Base-by-base conservation (phyloP, 2,888 invertebrate genomes). In the Leucoma salicis region DNA sequence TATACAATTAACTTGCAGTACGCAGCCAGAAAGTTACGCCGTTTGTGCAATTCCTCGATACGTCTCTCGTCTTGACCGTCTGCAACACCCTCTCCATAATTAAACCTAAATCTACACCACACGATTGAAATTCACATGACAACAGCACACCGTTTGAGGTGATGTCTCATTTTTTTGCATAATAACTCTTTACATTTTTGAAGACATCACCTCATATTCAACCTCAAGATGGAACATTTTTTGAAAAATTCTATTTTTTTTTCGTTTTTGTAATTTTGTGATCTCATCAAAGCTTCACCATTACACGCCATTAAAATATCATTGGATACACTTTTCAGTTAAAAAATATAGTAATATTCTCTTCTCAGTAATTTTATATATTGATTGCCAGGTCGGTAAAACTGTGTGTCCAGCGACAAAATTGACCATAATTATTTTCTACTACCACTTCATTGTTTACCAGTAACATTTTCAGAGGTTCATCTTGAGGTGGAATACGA, bases 1-100 rank as follows among this genome's bases (percentile, higher is more conserved):
- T 99, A 99, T 38, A 99, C 97, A 64, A 99, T 95, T 35, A 99
- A 91, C 88, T 99, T 99, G 90, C 98, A 99, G 85, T 97, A 99
- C 13, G 97, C 96, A 1, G 99, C 98, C 51, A 99, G 91, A 80
- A 98, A 97, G 82, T 98, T 99, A 57, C 99, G 92, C 44, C 98
- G 93, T 82, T 98, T 99, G 89, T 99, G 99, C 31, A 99, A 89
- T 74, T 98, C 97, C 89, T 99, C 99, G 69, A 99, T 99, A 60
- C 97, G 96, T 51, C 97, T 95, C 83, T 99, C 99, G 82, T 99
- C 99, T 79, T 97, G 95, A 66, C 96, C 96, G 62, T 96, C 96
- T 93, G 90, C 66, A 72, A 73, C 24, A 25, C 40, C 14, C 42
- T 18, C 16, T 3, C 12, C 31, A 15, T 11, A 15, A 8, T 2